A percentile compares a stretch with the other conserved stretches of the same genome.
Conservation (phyloP, 2,888 invertebrate species). For the Catocala fraxini region DNA sequence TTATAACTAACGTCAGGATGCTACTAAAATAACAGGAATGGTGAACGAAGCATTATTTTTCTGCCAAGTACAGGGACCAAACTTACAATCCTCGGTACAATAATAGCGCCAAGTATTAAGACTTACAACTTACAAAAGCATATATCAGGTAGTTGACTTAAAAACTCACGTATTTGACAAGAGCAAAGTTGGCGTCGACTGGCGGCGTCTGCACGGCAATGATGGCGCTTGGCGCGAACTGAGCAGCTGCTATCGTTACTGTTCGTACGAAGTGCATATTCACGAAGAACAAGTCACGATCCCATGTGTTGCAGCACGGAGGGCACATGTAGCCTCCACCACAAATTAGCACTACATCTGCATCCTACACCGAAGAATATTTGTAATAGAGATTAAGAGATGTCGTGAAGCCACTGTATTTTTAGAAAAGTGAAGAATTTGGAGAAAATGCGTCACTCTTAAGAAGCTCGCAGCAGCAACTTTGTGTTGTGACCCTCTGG, state of each 20-base stretch:
- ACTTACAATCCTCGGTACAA: too few species aligned
- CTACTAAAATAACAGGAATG: too few species aligned
- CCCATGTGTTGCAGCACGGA: conserved; percentile 68
- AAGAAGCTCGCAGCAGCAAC: too few species aligned
- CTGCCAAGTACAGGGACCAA: too few species aligned
- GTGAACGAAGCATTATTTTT: too few species aligned
- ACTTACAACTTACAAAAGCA: neutral
- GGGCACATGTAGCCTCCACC: conserved; percentile 72
- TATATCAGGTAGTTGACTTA: too few species aligned
- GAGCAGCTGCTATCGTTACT: conserved; percentile 66
- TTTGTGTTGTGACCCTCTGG: too few species aligned
- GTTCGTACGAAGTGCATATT: conserved; percentile 77
- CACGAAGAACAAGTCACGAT: conserved; percentile 74
- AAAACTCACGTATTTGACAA: conserved; percentile 73
- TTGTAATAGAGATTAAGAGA: too few species aligned
- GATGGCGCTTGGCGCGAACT: conserved; percentile 75
- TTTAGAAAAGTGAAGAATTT: too few species aligned
- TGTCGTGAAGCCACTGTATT: too few species aligned
- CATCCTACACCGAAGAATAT: conserved; percentile 53
- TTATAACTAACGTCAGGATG: too few species aligned
- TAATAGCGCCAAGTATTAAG: neutral
- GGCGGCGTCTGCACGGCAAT: conserved; percentile 80
- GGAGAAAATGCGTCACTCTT: too few species aligned
- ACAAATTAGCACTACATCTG: conserved; percentile 80
- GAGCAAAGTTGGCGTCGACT: conserved; percentile 77